Base-by-base conservation (phyloP, 2,888 invertebrate genomes). In the Erebia epiphron region DNA sequence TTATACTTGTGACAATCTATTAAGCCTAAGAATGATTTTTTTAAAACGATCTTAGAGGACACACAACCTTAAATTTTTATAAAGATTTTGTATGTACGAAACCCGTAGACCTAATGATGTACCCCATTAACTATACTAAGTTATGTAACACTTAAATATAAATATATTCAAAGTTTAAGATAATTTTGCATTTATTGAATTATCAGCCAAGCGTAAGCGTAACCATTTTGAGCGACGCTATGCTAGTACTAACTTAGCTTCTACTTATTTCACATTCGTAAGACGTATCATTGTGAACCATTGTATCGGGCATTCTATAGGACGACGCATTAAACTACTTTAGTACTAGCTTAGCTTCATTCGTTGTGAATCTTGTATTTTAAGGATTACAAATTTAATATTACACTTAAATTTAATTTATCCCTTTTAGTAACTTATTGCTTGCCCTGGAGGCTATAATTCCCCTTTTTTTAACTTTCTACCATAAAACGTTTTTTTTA, bases 391-490 rank as follows among this genome's bases (percentile, higher is more conserved):
- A 54, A n/a, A 8, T 58, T 26, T 41, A 60, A 60, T 41, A 16
- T 60, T 60, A 60, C 35, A 8, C 14, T 58, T n/a, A 70, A 68
- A 67, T 65, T n/a, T 52, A 16, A 52, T 52, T 52, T 52, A 52
- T 52, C 54, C 10, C 2, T 52, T 57, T 26, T 14, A 5, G 7
- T 35, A 35, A 35, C 3, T 26, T 26, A 21, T 57, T 13, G 13
- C 41, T 61, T 35, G 76, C 75, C 75, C 70, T 68, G 71, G 76
- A 77, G 76, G 76, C 76, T 77, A 67, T 69, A 35, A 63, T 62
- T 58, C 1, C 4, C 16, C n/a, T 58, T 61, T 18, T 16, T 18
- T 43, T 61, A n/a, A 54, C 16, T 58, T 58, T 58, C n/a, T 35
- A 58, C 35, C 35, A 58, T 35, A 21, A 11, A 56, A 56, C 10